phyloP scores from a whole-genome alignment of 1,140 invertebrate genomes.

The Heterodera schachtii region DNA sequence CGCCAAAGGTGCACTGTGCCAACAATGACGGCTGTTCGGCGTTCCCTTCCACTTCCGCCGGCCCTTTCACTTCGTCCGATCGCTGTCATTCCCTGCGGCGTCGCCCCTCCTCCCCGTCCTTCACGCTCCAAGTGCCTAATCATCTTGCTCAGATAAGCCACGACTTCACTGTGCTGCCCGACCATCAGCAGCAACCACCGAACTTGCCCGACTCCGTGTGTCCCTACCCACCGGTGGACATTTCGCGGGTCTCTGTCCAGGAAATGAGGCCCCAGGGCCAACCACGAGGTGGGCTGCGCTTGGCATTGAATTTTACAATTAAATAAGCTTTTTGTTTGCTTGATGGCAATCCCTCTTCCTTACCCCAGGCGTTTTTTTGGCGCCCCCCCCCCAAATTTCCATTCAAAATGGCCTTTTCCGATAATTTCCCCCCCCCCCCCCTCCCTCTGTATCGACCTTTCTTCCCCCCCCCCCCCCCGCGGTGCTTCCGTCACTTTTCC shows the following conservation, averaged over 20 bases:
- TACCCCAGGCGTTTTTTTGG: not conserved
- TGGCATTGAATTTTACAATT: not conserved
- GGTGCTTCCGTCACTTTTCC: not conserved
- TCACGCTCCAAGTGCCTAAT: conserved; percentile 56
- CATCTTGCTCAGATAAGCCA: conserved; percentile 59
- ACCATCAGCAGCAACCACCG: conserved; percentile 39
- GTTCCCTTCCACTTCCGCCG: conserved; percentile 33
- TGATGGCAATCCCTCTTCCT: not conserved
- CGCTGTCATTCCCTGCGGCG: not conserved
- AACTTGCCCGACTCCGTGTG: conserved; percentile 63
- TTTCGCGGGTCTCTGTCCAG: conserved; percentile 63
- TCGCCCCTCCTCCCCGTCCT: conserved; percentile 57
- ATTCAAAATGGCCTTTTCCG: not conserved
- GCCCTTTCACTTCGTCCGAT: not conserved
- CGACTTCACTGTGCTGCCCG: conserved; percentile 54
- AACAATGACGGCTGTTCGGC: conserved; percentile 8
- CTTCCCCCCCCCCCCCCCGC: too few species aligned
- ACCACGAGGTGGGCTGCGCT: conserved; percentile 49
- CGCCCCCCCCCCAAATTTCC: too few species aligned
- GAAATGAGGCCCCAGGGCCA: conserved; percentile 60
- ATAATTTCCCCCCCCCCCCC: not conserved
- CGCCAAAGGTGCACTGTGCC: too few species aligned
- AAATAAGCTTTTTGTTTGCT: not conserved
- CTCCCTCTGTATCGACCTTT: not conserved
- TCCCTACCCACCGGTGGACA: conserved; percentile 63